A percentile compares a stretch with the other conserved stretches of the same genome.
Evolutionary conservation across 2,797 vertebrate species (phyloP).

Genomic region (Chiloscyllium punctatum): DNA sequence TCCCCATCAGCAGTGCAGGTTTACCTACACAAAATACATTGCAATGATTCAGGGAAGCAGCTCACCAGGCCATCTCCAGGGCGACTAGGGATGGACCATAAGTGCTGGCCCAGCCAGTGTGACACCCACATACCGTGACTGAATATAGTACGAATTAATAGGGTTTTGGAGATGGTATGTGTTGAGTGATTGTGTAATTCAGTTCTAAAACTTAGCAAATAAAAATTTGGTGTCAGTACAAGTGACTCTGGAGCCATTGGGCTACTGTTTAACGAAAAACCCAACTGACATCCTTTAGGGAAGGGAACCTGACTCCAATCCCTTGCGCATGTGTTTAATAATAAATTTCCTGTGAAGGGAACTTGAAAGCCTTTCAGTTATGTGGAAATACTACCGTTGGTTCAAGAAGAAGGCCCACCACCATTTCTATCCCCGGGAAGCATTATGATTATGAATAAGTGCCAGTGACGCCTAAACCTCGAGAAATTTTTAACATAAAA

Average conservation of each 20-base stretch:
- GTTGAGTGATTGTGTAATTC: background rate
- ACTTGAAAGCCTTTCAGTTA: background rate
- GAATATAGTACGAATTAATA: too few species aligned
- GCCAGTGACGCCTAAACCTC: background rate
- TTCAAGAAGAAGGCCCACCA: background rate
- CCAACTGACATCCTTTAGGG: background rate
- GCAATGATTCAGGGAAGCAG: too few species aligned
- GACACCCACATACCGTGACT: too few species aligned
- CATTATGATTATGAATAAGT: background rate
- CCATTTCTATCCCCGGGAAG: background rate
- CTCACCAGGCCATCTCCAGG: too few species aligned
- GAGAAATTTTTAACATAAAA: background rate
- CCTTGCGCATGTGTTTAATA: background rate
- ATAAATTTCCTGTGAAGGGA: background rate
- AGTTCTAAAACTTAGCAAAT: background rate
- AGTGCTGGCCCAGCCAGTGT: too few species aligned
- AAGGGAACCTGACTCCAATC: background rate
- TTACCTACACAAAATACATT: too few species aligned
- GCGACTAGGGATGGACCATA: too few species aligned
- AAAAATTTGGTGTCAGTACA: background rate
- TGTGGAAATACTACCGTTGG: background rate
- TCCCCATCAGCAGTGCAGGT: too few species aligned
- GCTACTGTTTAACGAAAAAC: background rate
- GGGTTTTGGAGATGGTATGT: background rate
- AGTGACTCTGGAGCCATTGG: background rate